Evolutionary conservation across 1,140 invertebrate species (phyloP).

Genomic region (Linepithema humile): DNA sequence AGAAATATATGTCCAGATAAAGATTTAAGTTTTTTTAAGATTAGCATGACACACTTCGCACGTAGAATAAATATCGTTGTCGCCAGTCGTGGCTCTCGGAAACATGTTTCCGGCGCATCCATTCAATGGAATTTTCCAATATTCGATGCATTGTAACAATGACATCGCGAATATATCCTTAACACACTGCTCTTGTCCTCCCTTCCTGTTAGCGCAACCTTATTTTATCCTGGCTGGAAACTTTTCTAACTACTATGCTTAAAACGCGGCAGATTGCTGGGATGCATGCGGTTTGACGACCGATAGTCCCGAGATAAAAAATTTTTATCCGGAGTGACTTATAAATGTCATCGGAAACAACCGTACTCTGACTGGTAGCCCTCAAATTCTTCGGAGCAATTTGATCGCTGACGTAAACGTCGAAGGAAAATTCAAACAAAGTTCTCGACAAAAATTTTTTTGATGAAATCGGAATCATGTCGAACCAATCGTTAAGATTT

Average conservation of each 20-base stretch:
- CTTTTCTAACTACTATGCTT: slow-evolving; percentile 16
- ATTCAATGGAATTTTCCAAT: neutral
- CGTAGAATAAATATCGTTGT: neutral
- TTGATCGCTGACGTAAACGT: neutral
- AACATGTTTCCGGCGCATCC: neutral
- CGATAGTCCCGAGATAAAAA: neutral
- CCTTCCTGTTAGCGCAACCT: neutral
- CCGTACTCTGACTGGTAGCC: too few species aligned
- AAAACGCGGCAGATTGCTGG: neutral
- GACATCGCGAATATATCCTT: slow-evolving; percentile 25
- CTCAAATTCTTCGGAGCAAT: too few species aligned
- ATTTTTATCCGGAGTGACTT: slow-evolving; percentile 1
- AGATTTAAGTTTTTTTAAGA: neutral
- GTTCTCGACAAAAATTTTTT: neutral
- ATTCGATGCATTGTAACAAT: neutral
- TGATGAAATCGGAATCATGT: neutral
- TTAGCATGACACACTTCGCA: neutral
- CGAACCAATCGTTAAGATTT: neutral
- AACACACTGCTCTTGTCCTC: neutral
- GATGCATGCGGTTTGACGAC: neutral
- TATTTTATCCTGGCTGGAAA: slow-evolving; percentile 27
- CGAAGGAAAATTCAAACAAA: neutral
- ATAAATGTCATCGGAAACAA: neutral
- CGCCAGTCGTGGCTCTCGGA: neutral
- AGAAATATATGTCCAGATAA: neutral